Base-by-base conservation (phyloP, 2,888 invertebrate species). In the Steinernema hermaphroditum region DNA sequence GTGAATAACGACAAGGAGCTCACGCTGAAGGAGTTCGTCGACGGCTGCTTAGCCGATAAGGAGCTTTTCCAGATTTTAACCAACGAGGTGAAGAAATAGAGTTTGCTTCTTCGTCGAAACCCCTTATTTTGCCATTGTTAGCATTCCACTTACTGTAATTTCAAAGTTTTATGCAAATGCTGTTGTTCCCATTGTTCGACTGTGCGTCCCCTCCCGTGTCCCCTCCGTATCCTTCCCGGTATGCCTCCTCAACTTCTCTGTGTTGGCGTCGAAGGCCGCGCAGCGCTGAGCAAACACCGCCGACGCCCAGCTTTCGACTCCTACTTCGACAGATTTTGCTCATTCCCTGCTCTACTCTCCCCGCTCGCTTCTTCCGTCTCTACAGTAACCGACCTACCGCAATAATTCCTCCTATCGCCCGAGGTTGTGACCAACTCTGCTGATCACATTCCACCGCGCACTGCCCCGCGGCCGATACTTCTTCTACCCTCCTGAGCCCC, bases 1-100 rank as follows among this genome's bases (percentile, higher is more conserved):
- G 94, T 94, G 87, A 97, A 98, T 91, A 94, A 94, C 89, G 97
- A 98, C 89, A 96, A 96, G 76, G 84, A 85, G 71, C 75, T 85
- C 72, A 85, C 84, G 80, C 94, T 96, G 89, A 95, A 96, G 81
- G 97, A 98, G 90, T 86, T 86, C 77, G 85, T 86, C 22, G 86
- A 86, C 78, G 87, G 87, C 76, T 86, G 86, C 72, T 78, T 86
- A 41, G 87, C 86, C 44, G 86, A 86, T 76, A 86, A 87, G 80
- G 86, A 86, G 74, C 83, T 86, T 70, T 86, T 86, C 84, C 86
- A 87, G 78, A 87, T 86, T 70, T 78, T 86, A 49, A 87, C 86
- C 49, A 86, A 86, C 75, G 86, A 86, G 78, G 85, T 83, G 75
- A 84, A 84, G 76, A 83, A 83, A 78, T 83, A 78, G 24, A 41